Evolutionary conservation across 2,797 vertebrate species (phyloP).

Genomic region (Martes flavigula): DNA sequence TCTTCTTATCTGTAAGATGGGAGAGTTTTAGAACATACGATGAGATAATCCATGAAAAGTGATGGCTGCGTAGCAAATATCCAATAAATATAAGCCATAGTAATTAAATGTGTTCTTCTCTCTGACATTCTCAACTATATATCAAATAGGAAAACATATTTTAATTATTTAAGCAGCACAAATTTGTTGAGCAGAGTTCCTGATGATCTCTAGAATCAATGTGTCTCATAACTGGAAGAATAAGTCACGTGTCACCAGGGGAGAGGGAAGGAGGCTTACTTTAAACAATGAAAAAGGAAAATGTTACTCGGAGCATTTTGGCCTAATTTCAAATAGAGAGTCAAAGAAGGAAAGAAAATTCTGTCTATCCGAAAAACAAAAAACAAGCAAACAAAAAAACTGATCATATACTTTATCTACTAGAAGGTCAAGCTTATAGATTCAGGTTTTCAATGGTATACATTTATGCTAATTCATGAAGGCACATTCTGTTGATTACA

Average conservation of each 20-base stretch:
- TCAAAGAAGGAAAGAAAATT: neutral
- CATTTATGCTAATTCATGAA: constrained; percentile 62
- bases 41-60: neutral
- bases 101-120: neutral
- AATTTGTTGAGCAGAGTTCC: neutral
- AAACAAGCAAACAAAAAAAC: neutral
- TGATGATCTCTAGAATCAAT: constrained; percentile 13
- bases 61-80: neutral
- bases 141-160: constrained; percentile 44
- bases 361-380: neutral
- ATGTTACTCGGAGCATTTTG: neutral
- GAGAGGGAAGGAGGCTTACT: neutral
- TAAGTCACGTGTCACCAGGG: constrained; percentile 5
- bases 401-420: neutral
- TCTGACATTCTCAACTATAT: neutral
- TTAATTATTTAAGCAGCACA: constrained; percentile 2
- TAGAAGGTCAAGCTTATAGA: constrained; percentile 49
- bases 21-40: neutral
- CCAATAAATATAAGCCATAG: neutral
- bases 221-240: neutral
- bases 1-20: neutral
- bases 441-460: constrained; percentile 52
- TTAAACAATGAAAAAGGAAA: constrained; percentile 55
- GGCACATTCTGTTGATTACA: constrained; percentile 62
- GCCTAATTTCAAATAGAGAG: constrained; percentile 48